Evolutionary conservation across 1,140 invertebrate species (phyloP), one percentile per base, ranked within the genome.

Genomic region (Caenorhabditis inopinata): DNA sequence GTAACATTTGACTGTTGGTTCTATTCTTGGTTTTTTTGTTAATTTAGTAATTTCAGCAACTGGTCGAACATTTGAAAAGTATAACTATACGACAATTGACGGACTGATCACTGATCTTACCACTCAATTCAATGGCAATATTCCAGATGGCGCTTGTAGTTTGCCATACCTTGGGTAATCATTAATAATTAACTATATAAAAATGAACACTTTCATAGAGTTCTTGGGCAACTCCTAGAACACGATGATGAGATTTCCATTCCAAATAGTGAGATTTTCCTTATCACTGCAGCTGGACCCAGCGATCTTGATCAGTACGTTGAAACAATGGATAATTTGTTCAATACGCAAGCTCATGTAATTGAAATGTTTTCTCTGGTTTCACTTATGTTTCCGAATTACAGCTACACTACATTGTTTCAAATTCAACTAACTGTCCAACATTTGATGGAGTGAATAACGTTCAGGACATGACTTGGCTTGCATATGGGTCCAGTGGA

Each of bases 401-500:
- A 18, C 49, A 79, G 48, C 21, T 76, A n/a, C 81, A 82, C 18
- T 82, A 73, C 14, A 16, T 79, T n/a, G 1, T 68, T 9, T 42
- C 58, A 2, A 38, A 68, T n/a, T 9, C 58, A 5, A 18, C 58
- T 12, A 68, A 68, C 32, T 68, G 58, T n/a, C 32, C 58, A 68
- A 68, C 58, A 18, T 68, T 68, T 11, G 58, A 68, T 38, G 58
- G 58, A 21, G 58, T 68, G n/a, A 68, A 68, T 25, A 68, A 68
- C 21, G 73, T 79, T n/a, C 18, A 21, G 14, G 45, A 79, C 47
- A 58, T 79, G 42, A 48, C 51, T 27, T 42, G 51, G 73, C 78
- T 79, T n/a, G 77, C 53, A 46, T 82, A 82, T 35, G 74, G 42
- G 3, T 74, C 68, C 3, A 82, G 74, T 47, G 81, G 81, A 51